Conservation (phyloP, 2,888 invertebrate genomes). For the Heteromyza rotundicornis region DNA sequence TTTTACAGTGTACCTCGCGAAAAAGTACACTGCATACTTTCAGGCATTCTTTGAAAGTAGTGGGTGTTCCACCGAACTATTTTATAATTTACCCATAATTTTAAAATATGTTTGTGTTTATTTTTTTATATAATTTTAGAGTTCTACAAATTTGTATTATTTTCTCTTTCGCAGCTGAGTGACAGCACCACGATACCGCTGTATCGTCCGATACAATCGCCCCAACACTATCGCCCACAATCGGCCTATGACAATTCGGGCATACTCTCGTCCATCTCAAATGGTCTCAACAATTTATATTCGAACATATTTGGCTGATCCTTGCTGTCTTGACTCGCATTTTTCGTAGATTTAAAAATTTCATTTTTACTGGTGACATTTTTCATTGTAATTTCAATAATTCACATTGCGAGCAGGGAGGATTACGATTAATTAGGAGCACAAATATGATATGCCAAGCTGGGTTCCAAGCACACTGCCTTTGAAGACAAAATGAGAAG, state of each 20-base stretch:
- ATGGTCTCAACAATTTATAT: slow-evolving; percentile 78
- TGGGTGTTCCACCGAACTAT: not conserved
- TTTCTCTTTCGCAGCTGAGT: slow-evolving; percentile 66
- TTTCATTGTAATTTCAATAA: slow-evolving; percentile 33
- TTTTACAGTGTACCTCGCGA: slow-evolving; percentile 3
- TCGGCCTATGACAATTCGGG: slow-evolving; percentile 65
- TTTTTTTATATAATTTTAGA: not conserved
- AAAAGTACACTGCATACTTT: slow-evolving; percentile 1
- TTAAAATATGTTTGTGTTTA: not conserved
- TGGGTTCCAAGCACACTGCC: slow-evolving; percentile 13
- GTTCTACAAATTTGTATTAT: not conserved
- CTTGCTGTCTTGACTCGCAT: slow-evolving; percentile 34
- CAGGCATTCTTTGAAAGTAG: not conserved
- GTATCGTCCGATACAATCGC: slow-evolving; percentile 69
- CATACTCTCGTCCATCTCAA: slow-evolving; percentile 78
- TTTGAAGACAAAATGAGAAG: slow-evolving; percentile 10
- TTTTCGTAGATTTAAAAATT: slow-evolving; percentile 35
- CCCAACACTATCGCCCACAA: slow-evolving; percentile 64
- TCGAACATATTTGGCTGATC: slow-evolving; percentile 77
- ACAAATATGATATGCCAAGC: too few species aligned
- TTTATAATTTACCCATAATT: too few species aligned
- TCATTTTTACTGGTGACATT: slow-evolving; percentile 34
- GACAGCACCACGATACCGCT: slow-evolving; percentile 66
- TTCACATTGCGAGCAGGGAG: slow-evolving; percentile 32
- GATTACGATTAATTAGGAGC: slow-evolving; percentile 27